Percentiles rank a stretch among this genome's conserved stretches.
Evolutionary conservation across 2,888 invertebrate species (phyloP).

Genomic region (Axea sp.): DNA sequence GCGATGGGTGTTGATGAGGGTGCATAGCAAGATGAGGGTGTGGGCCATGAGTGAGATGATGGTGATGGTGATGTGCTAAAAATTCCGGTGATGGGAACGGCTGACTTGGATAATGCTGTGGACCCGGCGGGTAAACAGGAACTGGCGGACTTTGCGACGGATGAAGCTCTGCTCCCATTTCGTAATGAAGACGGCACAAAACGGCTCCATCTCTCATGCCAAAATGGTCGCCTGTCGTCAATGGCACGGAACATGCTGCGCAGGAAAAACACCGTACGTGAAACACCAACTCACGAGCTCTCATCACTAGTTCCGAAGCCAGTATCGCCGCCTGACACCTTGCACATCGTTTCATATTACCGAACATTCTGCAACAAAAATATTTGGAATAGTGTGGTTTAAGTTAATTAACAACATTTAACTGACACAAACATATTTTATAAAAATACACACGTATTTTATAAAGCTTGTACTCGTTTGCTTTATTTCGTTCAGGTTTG

Average conservation of each 20-base stretch:
- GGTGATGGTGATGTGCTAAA: constrained; percentile 76
- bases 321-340: constrained; percentile 94
- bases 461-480: constrained; percentile 33
- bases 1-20: constrained; percentile 79
- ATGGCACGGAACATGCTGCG: constrained; percentile 90
- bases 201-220: constrained; percentile 94
- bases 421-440: too few species aligned
- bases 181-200: constrained; percentile 89
- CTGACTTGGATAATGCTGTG: constrained; percentile 80
- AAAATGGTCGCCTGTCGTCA: constrained; percentile 97
- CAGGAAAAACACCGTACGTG: constrained; percentile 98
- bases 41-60: constrained; percentile 74
- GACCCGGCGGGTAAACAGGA: constrained; percentile 77
- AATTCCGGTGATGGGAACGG: constrained; percentile 81
- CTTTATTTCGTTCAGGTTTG: constrained; percentile 33
- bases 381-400: constrained; percentile 19
- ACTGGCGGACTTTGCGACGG: constrained; percentile 78
- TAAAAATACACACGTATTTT: constrained; percentile 31
- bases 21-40: constrained; percentile 70
- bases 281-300: constrained; percentile 94
- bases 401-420: too few species aligned
- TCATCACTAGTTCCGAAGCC: constrained; percentile 96
- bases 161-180: constrained; percentile 80
- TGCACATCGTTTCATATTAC: constrained; percentile 89
- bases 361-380: constrained; percentile 89